A percentile compares a stretch with the other conserved stretches of the same genome.
phyloP scores from a whole-genome alignment of 2,888 invertebrate genomes.

The Chymomyza amoena region DNA sequence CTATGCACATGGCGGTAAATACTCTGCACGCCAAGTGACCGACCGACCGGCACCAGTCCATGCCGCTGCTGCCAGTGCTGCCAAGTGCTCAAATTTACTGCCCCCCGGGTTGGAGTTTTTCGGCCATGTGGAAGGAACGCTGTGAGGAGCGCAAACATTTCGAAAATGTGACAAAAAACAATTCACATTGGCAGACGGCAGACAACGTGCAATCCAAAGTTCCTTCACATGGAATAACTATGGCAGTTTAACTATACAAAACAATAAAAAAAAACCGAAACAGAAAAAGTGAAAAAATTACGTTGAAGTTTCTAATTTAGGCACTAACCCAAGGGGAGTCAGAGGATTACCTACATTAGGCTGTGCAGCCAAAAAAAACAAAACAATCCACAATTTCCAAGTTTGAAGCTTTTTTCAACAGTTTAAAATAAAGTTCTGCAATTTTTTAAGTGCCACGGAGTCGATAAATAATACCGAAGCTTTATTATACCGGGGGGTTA shows the following conservation, averaged over 20 bases:
- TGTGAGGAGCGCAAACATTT: conserved; percentile 44
- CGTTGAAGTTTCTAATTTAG: too few relatives aligned
- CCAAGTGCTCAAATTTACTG: conserved; percentile 62
- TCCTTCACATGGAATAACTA: neutral
- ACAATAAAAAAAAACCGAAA: conserved; percentile 5
- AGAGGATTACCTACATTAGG: too few relatives aligned
- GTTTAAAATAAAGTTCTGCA: too few relatives aligned
- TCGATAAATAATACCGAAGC: too few relatives aligned
- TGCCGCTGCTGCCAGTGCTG: conserved; percentile 12
- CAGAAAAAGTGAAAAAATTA: neutral
- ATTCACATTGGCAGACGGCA: neutral
- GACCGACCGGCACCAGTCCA: conserved; percentile 31
- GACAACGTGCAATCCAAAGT: neutral
- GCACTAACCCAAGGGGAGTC: too few relatives aligned
- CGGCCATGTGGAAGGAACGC: conserved; percentile 12
- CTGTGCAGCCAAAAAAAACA: too few relatives aligned
- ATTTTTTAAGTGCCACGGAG: too few relatives aligned
- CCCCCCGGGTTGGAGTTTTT: conserved; percentile 46
- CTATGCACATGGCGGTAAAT: conserved; percentile 72
- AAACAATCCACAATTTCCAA: too few relatives aligned
- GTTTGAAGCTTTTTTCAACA: too few relatives aligned
- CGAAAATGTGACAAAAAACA: conserved; percentile 43
- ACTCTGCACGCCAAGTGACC: conserved; percentile 61
- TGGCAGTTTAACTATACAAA: conserved; percentile 7
- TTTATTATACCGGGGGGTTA: too few relatives aligned